Conservation (phyloP, 2,888 invertebrate genomes). For the Leptopilina syphax region DNA sequence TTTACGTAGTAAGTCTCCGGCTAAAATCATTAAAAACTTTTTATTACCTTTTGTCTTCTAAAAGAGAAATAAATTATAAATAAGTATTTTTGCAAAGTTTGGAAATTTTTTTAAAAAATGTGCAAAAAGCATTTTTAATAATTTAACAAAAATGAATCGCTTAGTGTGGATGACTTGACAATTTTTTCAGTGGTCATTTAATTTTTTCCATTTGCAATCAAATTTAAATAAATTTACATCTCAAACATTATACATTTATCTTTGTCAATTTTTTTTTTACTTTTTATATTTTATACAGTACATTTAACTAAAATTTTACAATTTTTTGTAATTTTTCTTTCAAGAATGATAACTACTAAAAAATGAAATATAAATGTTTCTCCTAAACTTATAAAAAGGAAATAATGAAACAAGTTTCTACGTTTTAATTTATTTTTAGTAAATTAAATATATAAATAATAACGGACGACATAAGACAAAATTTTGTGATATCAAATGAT, state of each 20-base stretch:
- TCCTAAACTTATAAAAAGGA: no score
- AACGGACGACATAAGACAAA: no score
- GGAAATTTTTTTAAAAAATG: background rate
- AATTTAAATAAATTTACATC: conserved; percentile 31
- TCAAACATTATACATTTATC: background rate
- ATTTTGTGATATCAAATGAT: no score
- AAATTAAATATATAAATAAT: no score
- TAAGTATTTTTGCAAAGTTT: background rate
- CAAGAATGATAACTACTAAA: no score
- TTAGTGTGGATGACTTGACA: conserved; percentile 4
- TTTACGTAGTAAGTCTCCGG: background rate
- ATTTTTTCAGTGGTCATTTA: background rate
- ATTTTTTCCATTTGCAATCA: background rate
- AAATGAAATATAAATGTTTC: no score
- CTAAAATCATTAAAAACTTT: background rate
- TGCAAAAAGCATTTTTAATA: background rate
- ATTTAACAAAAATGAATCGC: background rate
- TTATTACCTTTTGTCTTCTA: background rate
- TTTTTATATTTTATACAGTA: background rate
- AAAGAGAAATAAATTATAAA: background rate
- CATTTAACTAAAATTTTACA: background rate
- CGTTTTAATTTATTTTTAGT: no score
- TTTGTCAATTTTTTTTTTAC: background rate
- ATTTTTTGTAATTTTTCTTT: background rate
- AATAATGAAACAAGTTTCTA: no score